Percentiles rank a stretch among this genome's conserved stretches.
phyloP scores from a whole-genome alignment of 2,888 invertebrate genomes.

The Parnassius glacialis region DNA sequence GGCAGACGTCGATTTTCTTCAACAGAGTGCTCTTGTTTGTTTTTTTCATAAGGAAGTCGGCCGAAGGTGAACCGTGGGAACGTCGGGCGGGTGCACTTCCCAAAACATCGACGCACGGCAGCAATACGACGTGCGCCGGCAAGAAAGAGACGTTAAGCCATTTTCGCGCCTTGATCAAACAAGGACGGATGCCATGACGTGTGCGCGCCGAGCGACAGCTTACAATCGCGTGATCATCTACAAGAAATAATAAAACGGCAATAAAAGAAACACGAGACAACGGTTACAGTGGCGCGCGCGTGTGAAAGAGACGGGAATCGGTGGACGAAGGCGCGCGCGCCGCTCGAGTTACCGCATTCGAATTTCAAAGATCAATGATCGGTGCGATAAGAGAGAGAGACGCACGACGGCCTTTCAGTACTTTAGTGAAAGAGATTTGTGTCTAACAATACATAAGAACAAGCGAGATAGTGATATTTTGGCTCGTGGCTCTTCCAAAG shows the following conservation, averaged over 20 bases:
- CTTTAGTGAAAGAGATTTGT: conserved; percentile 40
- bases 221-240: conserved; percentile 81
- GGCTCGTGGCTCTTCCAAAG: conserved; percentile 66
- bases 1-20: conserved; percentile 81
- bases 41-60: conserved; percentile 81
- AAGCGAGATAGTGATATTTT: conserved; percentile 52
- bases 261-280: conserved; percentile 79
- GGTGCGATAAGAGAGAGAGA: conserved; percentile 72
- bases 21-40: conserved; percentile 81
- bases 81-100: conserved; percentile 81
- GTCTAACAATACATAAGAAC: conserved; percentile 30
- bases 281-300: conserved; percentile 61
- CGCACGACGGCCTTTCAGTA: conserved; percentile 55
- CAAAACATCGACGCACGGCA: conserved; percentile 81
- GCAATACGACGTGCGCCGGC: conserved; percentile 74
- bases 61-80: conserved; percentile 81
- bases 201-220: conserved; percentile 80
- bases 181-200: conserved; percentile 64
- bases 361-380: conserved; percentile 80
- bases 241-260: conserved; percentile 81
- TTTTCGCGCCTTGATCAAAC: conserved; percentile 33
- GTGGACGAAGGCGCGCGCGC: conserved; percentile 71
- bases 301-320: conserved; percentile 62
- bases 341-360: conserved; percentile 75
- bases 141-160: conserved; percentile 49